Base-by-base conservation (phyloP, 2,888 invertebrate genomes). In the Eilema sororculum region DNA sequence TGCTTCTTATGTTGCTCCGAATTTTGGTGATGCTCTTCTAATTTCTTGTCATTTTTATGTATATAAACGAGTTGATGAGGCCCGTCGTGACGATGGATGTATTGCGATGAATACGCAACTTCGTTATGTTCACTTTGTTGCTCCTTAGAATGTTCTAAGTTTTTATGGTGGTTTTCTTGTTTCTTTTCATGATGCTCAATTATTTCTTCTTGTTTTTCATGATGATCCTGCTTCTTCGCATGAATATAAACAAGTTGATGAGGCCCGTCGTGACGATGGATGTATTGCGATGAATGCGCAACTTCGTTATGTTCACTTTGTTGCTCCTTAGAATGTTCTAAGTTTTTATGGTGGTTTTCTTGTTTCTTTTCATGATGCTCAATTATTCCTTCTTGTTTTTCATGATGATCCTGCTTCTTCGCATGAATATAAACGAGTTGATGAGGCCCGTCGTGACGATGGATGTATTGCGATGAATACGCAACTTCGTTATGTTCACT, bases 51-150 rank as follows among this genome's bases (percentile, higher is more conserved):
- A 52, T n/a, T n/a, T 52, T 52, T 2, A 52, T 52, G 22, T 25
- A 67, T 67, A 41, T 67, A 67, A 30, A 41, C 52, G 20, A 60
- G 59, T 10, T 64, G 62, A 25, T 33, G 61, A 20, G 37, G 57
- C 1, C 46, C 52, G n/a, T 61, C 63, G 58, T 71, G 57, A 25
- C 67, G 61, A 28, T 52, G 20, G 12, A 71, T 56, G 61, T 63
- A 68, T 20, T 66, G 62, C 9, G 62, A 68, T 4, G 62, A 72
- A 16, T 59, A 30, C 2, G 64, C 68, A 30, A 41, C 58, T 20
- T 63, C 28, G n/a, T 52, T 52, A n/a, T n/a, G 52, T 52, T n/a
- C 2, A 52, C 9, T 52, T 28, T 63, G 41, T 20, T 68, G 20
- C 5, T 62, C 57, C 22, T 68, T 25, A 37, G 63, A 22, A 12